Base-by-base conservation (phyloP, 2,888 invertebrate species). In the Dusona sp. region DNA sequence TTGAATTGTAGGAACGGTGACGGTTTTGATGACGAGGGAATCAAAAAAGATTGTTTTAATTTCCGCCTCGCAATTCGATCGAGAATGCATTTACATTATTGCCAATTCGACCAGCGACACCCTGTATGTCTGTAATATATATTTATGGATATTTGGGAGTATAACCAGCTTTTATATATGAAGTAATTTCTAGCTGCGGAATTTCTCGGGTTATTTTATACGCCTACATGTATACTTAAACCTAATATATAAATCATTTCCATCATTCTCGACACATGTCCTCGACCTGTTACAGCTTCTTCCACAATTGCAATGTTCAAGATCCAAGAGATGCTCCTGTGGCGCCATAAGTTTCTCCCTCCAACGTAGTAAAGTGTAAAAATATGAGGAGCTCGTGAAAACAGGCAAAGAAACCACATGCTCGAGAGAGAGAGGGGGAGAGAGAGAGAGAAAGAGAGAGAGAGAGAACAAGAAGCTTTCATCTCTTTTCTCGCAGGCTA, bases 301-400 rank as follows among this genome's bases (percentile, higher is more conserved):
- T 70, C 36, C 75, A 48, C 57, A 65, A 74, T 74, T 29, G 19
- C 57, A 57, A 74, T 8, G 42, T 42, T 33, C 54, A 57, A 67
- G 64, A 19, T 48, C 38, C 45, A n/a, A 29, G 29, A 61, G 48
- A 25, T 72, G 36, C 54, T 19, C 33, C 25, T 25, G n/a, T 38
- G 78, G 79, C 79, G 83, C 54, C 79, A 67, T 74, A 48, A 61
- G 45, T 74, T 84, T 82, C 29, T 61, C 74, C 25, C 22, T 33
- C 16, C 13, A 61, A 64, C 22, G 51, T 48, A 38, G n/a, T 48
- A 45, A 4, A 51, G 70, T 22, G 22, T 29, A 36, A 73, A 70
- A 68, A 48, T 45, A 38, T 22, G 68, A 61, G 65, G 3, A 65
- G 65, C 19, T 64, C 65, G 54, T n/a, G 57, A 67, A 74, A 75